These are phyloP conservation scores for Scaptomyza parva DNA, from an alignment of 2,888 invertebrate genomes.

Conservation along the genomic window DNA sequence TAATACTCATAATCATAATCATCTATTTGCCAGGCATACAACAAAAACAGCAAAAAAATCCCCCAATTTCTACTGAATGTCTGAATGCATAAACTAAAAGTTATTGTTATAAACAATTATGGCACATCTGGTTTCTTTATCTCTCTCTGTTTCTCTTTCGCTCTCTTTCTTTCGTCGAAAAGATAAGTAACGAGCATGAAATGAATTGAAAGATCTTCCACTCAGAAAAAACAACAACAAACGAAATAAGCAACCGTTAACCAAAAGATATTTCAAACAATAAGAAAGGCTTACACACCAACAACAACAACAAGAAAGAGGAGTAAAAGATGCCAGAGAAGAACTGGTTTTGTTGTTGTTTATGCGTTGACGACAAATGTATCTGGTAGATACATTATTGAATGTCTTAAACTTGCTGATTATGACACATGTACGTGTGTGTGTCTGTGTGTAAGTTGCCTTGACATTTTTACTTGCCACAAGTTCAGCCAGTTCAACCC, in stretches of 20 bases:
- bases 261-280: slow-evolving; percentile 26
- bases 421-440: slow-evolving; percentile 32
- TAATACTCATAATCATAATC: slow-evolving; percentile 34
- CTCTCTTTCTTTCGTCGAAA: not conserved
- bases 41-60: no score
- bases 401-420: slow-evolving; percentile 39
- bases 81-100: slow-evolving; percentile 18
- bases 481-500: slow-evolving; percentile 53
- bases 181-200: slow-evolving; percentile 12
- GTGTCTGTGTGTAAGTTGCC: slow-evolving; percentile 28
- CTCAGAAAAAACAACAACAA: not conserved
- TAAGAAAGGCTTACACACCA: slow-evolving; percentile 48
- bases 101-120: slow-evolving; percentile 71
- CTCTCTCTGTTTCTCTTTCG: not conserved
- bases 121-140: slow-evolving; percentile 57
- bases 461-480: slow-evolving; percentile 54
- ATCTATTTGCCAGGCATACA: slow-evolving; percentile 7
- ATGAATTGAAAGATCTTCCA: slow-evolving; percentile 6
- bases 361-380: slow-evolving; percentile 64
- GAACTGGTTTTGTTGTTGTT: slow-evolving; percentile 13
- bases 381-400: slow-evolving; percentile 49
- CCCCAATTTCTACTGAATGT: slow-evolving; percentile 7
- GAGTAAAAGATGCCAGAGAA: slow-evolving; percentile 43
- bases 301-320: not conserved
- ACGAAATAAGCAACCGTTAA: slow-evolving; percentile 52